Evolutionary conservation across 2,888 invertebrate genomes (phyloP), one percentile per base, ranked within the genome.

Genomic region (Caenorhabditis sp.): DNA sequence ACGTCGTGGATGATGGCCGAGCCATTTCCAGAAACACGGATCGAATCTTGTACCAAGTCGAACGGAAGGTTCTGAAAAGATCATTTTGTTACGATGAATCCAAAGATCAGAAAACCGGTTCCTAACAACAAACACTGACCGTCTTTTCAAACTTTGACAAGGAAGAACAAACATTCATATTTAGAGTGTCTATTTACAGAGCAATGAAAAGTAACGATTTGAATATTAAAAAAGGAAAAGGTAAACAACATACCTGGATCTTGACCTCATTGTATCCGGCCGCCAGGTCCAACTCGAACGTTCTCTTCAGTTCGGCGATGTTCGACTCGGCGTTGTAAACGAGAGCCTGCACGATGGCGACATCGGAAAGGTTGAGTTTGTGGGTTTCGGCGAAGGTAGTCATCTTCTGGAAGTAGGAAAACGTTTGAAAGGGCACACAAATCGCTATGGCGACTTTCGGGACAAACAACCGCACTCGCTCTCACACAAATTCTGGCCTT

Each of bases 1-100:
- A 75, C 70, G 37, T 75, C 75, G 9, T 70, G 75, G 27, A 75
- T 61, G 17, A 48, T 45, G n/a, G 75, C 75, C 5, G 41, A 24
- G 4, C 75, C 75, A 20, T 24, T 24, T 45, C 75, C 75, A 13
- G 56, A 45, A 2, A 75, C 68, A 30, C 75, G 68, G 15, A 75
- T 39, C 20, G 68, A 62, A 13, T 75, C 70, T 32, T 68, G 61
- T n/a, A 75, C 56, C 13, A 75, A 26, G n/a, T 75, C 63, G 37
- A 55, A 56, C 43, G 75, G 68, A 11, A 75, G 58, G 24, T 75
- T 68, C 63, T 70, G 56, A 43, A 71, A 68, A 17, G 35, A 58
- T 32, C n/a, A 22, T 22, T 32, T 46, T 20, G 15, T 17, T 45
- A 8, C 17, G 39, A 43, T 20, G 3, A 43, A 8, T 56, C 43